These are phyloP conservation scores for Procapra przewalskii DNA, from an alignment of 2,113 vertebrate species.

Conservation along the genomic window DNA sequence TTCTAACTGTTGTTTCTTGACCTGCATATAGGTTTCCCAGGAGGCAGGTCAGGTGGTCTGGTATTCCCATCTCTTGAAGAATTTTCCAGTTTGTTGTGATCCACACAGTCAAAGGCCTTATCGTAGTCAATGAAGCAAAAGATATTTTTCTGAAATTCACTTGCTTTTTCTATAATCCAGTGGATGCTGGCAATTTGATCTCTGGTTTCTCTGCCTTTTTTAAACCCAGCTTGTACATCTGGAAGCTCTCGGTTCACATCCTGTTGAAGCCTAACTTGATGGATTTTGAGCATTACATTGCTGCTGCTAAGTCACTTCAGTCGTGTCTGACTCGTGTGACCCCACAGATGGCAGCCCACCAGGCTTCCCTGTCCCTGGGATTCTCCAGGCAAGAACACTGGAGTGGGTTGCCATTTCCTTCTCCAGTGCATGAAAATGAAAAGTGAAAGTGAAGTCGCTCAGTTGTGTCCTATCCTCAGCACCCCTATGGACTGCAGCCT, in stretches of 20 bases:
- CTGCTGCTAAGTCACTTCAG: no score
- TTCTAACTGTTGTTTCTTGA: background rate
- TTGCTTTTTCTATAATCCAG: background rate
- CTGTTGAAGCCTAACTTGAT: background rate
- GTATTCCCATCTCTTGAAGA: background rate
- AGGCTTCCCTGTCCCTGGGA: no score
- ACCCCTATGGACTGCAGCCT: no score
- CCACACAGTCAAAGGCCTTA: background rate
- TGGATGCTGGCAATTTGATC: background rate
- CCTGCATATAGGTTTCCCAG: background rate
- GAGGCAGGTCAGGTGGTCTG: background rate
- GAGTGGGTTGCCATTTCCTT: no score
- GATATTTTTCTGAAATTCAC: background rate
- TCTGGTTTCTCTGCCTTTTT: background rate
- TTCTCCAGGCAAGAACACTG: no score
- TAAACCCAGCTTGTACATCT: background rate
- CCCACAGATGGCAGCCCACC: no score
- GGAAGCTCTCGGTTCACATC: background rate
- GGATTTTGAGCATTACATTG: background rate
- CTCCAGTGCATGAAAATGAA: no score
- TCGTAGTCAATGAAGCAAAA: background rate
- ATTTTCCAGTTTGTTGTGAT: background rate
- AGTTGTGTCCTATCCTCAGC: no score
- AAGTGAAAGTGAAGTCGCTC: no score
- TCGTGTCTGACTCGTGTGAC: fast-evolving